Conservation (phyloP, 2,797 vertebrate genomes). For the Mustela erminea region DNA sequence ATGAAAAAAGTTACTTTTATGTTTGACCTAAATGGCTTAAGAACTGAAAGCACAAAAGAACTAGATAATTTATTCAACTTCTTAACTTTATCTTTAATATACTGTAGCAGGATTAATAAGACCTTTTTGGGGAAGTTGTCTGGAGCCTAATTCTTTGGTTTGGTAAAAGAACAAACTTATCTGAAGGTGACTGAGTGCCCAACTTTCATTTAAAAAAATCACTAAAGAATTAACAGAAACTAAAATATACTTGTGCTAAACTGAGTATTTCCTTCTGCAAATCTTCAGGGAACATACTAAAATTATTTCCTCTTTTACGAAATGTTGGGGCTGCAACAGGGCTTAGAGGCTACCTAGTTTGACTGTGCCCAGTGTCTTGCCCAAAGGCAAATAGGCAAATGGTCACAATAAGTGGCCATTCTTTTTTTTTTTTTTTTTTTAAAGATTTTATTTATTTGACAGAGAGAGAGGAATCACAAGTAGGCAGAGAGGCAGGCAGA, state of each 20-base stretch:
- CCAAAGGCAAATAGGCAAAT: neutral
- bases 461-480: too few relatives aligned
- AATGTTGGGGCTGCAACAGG: neutral
- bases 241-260: neutral
- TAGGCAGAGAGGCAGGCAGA: too few relatives aligned
- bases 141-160: neutral
- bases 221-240: neutral
- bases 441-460: too few relatives aligned
- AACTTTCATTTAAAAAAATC: neutral
- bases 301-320: neutral
- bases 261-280: neutral
- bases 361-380: neutral
- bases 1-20: conserved; percentile 49
- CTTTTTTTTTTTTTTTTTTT: too few relatives aligned
- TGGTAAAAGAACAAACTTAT: conserved; percentile 5
- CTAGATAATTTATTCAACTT: neutral
- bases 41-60: neutral
- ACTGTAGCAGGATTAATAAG: neutral
- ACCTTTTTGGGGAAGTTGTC: neutral
- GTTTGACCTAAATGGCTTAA: neutral
- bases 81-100: neutral
- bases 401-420: too few relatives aligned
- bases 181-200: neutral
- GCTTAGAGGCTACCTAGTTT: neutral
- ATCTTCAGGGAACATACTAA: neutral